Base-by-base conservation (phyloP, 2,113 vertebrate species). In the Pogona vitticeps region DNA sequence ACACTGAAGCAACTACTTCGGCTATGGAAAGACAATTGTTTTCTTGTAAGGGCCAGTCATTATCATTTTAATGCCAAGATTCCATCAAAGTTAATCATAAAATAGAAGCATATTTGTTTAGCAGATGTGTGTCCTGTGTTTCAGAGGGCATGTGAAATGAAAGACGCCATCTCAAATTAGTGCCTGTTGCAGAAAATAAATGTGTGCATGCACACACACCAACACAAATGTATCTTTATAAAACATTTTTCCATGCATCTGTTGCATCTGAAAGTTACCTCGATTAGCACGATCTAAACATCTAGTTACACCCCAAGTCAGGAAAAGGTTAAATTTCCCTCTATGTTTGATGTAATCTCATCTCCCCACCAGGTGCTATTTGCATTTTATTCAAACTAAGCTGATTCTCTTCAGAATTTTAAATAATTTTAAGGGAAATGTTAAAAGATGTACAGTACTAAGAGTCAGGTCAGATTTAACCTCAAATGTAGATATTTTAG, bases 71-170 rank as follows among this genome's bases (percentile, higher is more conserved):
- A 12, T 90, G 76, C 67, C 89, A 91, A 92, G 88, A 84, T 87
- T 94, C 75, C 87, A 80, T 91, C 78, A 91, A 80, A 58, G 42
- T 77, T 93, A 90, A 68, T 92, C 85, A 89, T 89, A 91, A 92
- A 87, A 5, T 21, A 80, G 36, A 36, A 86, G 58, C 73, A 33
- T 4, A 91, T 84, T n/a, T 91, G 80, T 91, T 90, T 81, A 67
- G 68, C 77, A 92, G 86, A 90, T 70, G 79, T 42, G 85, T 84
- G 72, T 88, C 72, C 71, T 86, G 4, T 90, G 59, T 90, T 87
- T 52, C 46, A 82, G 81, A 93, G 84, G 68, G 0, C 1, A 90
- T 75, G 36, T 88, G 84, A 91, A 91, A 90, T 17, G 89, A 86
- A 86, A 88, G 76, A 91, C 63, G 76, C 18, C 10, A 38, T 93